Conservation (phyloP, 1,140 invertebrate genomes). For the Phymorhynchus buccinoides region DNA sequence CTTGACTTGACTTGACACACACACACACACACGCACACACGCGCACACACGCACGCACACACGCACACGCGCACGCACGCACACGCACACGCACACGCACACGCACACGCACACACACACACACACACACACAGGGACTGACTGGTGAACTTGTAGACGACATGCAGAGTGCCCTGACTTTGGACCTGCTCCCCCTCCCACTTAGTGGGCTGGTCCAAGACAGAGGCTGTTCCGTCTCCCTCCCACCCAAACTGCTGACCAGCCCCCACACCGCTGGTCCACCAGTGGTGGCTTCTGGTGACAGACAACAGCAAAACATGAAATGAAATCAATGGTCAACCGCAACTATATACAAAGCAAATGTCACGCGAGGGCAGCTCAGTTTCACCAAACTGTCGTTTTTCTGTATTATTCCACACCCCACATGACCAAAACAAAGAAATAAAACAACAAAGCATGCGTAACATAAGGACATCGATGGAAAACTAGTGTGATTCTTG, state of each 20-base stretch:
- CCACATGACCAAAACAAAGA: no score
- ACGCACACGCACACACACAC: no score
- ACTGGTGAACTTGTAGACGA: slow-evolving; percentile 38
- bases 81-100: background rate
- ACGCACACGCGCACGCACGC: background rate
- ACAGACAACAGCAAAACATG: background rate
- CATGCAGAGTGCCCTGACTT: background rate
- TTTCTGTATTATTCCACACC: no score
- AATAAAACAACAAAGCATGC: no score
- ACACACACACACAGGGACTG: background rate
- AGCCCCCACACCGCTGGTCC: slow-evolving; percentile 53
- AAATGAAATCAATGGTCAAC: background rate
- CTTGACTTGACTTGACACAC: background rate
- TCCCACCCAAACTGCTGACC: slow-evolving; percentile 49
- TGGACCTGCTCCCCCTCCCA: background rate
- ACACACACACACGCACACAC: slow-evolving; percentile 17
- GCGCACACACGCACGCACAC: background rate
- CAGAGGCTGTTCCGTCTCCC: slow-evolving; percentile 52
- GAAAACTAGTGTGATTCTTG: no score
- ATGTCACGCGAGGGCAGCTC: no score
- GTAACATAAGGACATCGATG: no score
- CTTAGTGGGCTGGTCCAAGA: slow-evolving; percentile 9
- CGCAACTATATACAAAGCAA: background rate
- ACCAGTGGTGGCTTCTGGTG: slow-evolving; percentile 49
- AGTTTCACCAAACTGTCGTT: no score